Evolutionary conservation across 64 coral and sea anemone species (phyloP).

Genomic region (Stichodactyla helianthus): DNA sequence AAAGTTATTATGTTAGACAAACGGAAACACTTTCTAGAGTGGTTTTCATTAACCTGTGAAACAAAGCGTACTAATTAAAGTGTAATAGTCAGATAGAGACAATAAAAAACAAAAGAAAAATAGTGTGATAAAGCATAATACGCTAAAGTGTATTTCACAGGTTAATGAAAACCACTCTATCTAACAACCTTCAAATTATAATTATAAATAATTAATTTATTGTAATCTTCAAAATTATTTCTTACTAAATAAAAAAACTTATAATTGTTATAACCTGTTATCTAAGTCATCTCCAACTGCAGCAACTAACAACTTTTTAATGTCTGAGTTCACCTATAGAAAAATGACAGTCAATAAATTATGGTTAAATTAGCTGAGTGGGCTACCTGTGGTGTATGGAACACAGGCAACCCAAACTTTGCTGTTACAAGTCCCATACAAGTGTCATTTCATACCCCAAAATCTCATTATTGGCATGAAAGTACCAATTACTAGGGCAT

Average conservation of each 20-base stretch:
- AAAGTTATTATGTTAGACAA: neutral
- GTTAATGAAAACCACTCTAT: no score
- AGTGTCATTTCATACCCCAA: neutral
- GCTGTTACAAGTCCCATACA: neutral
- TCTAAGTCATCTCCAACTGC: constrained; percentile 93
- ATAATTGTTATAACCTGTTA: constrained; percentile 41
- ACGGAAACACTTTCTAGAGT: neutral
- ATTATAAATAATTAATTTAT: no score
- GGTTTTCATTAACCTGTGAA: no score
- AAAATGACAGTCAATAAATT: neutral
- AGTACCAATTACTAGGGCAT: no score
- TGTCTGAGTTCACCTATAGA: constrained; percentile 84
- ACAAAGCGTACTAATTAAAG: neutral
- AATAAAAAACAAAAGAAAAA: no score
- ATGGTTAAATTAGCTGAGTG: neutral
- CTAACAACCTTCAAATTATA: no score
- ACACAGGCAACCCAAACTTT: neutral
- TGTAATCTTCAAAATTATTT: no score
- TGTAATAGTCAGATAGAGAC: no score
- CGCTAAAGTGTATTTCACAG: no score
- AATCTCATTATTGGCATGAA: neutral
- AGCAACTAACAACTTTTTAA: constrained; percentile 93
- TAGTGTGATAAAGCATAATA: no score
- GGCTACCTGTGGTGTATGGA: neutral
- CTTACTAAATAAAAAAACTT: no score